Evolutionary conservation across 2,797 vertebrate species (phyloP).

Genomic region (Lerista edwardsae): DNA sequence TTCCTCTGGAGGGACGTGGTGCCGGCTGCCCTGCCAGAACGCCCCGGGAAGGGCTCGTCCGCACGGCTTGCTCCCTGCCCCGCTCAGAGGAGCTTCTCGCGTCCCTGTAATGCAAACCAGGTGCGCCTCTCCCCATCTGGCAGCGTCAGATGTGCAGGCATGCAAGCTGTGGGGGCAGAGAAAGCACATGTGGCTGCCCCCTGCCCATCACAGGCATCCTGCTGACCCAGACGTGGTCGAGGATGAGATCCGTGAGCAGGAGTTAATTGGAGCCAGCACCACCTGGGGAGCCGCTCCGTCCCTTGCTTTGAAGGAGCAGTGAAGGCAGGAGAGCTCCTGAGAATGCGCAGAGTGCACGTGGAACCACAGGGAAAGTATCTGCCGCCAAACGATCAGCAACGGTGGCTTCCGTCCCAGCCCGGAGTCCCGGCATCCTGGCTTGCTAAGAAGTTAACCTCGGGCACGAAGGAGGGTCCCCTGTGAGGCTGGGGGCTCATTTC

Average conservation of each 20-base stretch:
- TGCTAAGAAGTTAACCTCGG: too few relatives aligned
- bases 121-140: background rate
- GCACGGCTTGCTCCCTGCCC: background rate
- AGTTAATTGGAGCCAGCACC: background rate
- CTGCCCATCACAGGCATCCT: background rate
- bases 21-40: background rate
- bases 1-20: background rate
- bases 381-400: too few relatives aligned
- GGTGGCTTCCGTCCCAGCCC: too few relatives aligned
- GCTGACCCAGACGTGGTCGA: background rate
- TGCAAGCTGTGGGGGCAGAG: background rate
- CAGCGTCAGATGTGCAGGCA: background rate
- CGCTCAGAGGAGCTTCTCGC: background rate
- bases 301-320: background rate
- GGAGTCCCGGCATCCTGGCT: too few relatives aligned
- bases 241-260: background rate
- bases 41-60: background rate
- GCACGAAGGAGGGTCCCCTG: too few relatives aligned
- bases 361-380: background rate
- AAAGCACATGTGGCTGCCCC: background rate
- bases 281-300: too few relatives aligned
- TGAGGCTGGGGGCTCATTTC: too few relatives aligned
- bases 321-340: background rate
- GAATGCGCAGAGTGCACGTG: background rate
- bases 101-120: constrained; percentile 1